Percentiles rank a stretch among this genome's conserved stretches.
Evolutionary conservation across 2,113 vertebrate species (phyloP).

Genomic region (Terrapene triunguis): DNA sequence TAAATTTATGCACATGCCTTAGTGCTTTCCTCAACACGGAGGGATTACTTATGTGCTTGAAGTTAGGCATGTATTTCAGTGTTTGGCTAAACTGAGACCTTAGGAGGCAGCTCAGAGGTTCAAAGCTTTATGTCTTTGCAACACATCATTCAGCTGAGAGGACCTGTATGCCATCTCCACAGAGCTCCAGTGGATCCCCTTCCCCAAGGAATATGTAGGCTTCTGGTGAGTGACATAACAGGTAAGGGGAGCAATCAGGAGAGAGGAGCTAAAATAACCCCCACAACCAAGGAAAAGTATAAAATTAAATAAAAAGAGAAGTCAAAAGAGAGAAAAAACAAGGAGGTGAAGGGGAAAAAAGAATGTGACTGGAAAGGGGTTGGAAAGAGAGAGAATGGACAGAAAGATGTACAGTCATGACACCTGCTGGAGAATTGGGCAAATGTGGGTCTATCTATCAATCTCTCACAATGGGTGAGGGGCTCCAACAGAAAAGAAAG

Average conservation of each 20-base stretch:
- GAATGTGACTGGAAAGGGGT: background rate
- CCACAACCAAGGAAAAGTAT: background rate
- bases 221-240: background rate
- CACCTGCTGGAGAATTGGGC: background rate
- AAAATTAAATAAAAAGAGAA: background rate
- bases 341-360: background rate
- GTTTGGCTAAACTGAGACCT: background rate
- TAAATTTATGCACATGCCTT: background rate
- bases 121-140: background rate
- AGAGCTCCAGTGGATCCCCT: background rate
- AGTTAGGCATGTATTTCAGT: background rate
- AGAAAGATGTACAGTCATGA: background rate
- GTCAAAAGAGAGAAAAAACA: background rate
- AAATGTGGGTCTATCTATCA: background rate
- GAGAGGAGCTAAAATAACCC: background rate
- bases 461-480: background rate
- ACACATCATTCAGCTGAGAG: background rate
- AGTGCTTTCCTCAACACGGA: background rate
- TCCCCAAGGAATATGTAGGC: background rate
- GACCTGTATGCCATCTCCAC: background rate
- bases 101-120: background rate
- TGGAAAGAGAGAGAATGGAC: accelerated
- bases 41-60: background rate
- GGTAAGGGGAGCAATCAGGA: background rate
- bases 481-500: background rate